Percentiles rank a stretch among this genome's conserved stretches.
Evolutionary conservation across 1,140 invertebrate genomes (phyloP).

Genomic region (Pseudomyrmex sp.): DNA sequence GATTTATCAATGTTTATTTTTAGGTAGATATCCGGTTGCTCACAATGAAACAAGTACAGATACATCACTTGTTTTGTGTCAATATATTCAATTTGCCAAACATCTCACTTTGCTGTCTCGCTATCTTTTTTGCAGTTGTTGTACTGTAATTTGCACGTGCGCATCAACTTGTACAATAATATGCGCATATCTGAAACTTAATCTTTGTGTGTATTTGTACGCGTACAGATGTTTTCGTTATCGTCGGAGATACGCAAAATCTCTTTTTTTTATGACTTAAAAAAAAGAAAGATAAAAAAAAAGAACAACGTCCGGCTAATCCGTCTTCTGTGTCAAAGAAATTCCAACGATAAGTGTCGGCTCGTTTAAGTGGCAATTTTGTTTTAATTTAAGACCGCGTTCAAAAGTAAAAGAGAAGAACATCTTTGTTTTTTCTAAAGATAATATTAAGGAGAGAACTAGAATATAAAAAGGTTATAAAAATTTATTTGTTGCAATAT

Average conservation of each 20-base stretch:
- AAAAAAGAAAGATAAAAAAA: slow-evolving; percentile 1
- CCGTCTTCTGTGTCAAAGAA: not conserved
- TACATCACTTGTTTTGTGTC: not conserved
- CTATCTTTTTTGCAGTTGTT: slow-evolving; percentile 1
- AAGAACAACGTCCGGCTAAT: not conserved
- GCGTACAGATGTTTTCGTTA: not conserved
- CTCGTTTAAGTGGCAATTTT: too few species aligned
- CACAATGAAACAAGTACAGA: slow-evolving; percentile 10
- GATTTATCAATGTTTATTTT: slow-evolving; percentile 32
- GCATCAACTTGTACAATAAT: not conserved
- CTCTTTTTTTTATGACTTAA: not conserved
- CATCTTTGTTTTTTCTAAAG: too few species aligned
- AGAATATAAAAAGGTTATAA: too few species aligned
- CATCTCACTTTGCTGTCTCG: slow-evolving; percentile 8
- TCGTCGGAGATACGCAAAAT: not conserved
- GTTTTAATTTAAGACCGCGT: too few species aligned
- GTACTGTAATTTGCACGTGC: not conserved
- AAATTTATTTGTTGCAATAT: not conserved
- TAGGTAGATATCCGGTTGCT: slow-evolving; percentile 33
- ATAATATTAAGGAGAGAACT: too few species aligned
- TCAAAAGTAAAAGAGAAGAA: too few species aligned
- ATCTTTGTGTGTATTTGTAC: not conserved
- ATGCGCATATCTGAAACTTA: slow-evolving; percentile 6
- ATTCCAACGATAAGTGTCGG: not conserved
- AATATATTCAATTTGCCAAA: slow-evolving; percentile 24